Conservation (phyloP, 2,113 vertebrate species). For the Holacanthus passer region DNA sequence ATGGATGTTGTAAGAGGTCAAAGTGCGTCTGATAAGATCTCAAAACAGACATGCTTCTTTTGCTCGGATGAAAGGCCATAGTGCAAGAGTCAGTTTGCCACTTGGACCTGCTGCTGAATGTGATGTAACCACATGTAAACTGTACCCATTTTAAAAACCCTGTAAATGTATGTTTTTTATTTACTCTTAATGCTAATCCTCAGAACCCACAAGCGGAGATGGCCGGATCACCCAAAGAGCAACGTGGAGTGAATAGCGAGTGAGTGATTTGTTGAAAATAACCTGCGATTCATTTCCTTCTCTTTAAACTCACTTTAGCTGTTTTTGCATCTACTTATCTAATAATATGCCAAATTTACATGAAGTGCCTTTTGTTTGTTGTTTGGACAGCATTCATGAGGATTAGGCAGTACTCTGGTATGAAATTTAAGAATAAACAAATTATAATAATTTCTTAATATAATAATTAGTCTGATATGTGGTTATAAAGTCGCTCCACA, state of each 20-base stretch:
- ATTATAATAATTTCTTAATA: background rate
- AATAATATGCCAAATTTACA: background rate
- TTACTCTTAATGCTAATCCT: background rate
- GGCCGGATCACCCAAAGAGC: slow-evolving; percentile 2
- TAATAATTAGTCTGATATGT: background rate
- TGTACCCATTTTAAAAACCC: too few species aligned
- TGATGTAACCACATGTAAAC: slow-evolving; percentile 51
- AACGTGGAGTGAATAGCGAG: background rate
- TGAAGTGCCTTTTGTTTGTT: background rate
- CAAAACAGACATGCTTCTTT: slow-evolving; percentile 31
- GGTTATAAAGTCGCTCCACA: background rate
- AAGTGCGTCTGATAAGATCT: slow-evolving; percentile 73
- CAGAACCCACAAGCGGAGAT: background rate
- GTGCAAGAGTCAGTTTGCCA: slow-evolving; percentile 44
- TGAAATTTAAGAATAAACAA: too few species aligned
- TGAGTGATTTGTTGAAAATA: background rate
- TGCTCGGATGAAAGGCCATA: slow-evolving; percentile 33
- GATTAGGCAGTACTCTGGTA: background rate
- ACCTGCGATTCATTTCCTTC: background rate
- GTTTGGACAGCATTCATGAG: background rate
- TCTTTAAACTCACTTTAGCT: background rate
- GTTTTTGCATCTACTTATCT: slow-evolving; percentile 1
- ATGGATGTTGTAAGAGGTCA: slow-evolving; percentile 57
- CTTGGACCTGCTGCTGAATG: slow-evolving; percentile 54
- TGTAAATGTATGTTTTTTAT: background rate